These are phyloP conservation scores for Carabus problematicus DNA, from an alignment of 2,888 invertebrate species.

Conservation along the genomic window DNA sequence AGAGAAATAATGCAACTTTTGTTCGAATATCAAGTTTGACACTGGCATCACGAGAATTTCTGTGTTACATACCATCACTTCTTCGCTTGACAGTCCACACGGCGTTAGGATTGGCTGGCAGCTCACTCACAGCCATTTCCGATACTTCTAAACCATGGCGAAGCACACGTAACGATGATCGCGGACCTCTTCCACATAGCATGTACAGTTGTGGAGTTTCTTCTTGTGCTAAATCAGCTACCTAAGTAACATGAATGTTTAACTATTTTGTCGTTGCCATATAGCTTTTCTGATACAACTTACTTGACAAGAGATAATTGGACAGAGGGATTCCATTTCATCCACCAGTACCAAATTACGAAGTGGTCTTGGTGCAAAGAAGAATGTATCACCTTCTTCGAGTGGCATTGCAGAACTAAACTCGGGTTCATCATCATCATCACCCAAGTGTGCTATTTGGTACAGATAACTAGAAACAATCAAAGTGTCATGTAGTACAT, in stretches of 20 bases:
- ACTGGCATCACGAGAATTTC: constrained; percentile 25
- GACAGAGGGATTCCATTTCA: constrained; percentile 94
- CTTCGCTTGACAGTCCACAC: constrained; percentile 99
- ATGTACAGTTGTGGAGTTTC: constrained; percentile 98
- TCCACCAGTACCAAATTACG: constrained; percentile 96
- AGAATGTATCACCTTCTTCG: constrained; percentile 99
- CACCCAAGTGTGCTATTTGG: constrained; percentile 98
- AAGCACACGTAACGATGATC: constrained; percentile 91
- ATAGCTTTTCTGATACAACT: constrained; percentile 40
- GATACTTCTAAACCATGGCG: constrained; percentile 98
- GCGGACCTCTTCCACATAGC: constrained; percentile 93
- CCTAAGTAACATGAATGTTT: constrained; percentile 59
- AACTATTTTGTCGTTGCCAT: too few relatives aligned
- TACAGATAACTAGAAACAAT: constrained; percentile 81
- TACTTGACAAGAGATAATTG: constrained; percentile 81
- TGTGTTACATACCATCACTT: constrained; percentile 84
- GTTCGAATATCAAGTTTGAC: not conserved
- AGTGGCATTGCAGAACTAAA: constrained; percentile 98
- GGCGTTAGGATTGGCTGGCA: constrained; percentile 99
- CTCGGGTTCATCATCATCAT: constrained; percentile 98
- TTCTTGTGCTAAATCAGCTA: constrained; percentile 95
- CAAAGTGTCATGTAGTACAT: constrained; percentile 16
- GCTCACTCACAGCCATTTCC: constrained; percentile 99
- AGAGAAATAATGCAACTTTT: constrained; percentile 29
- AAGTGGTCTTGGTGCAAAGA: constrained; percentile 93